Evolutionary conservation across 2,888 invertebrate species (phyloP).

Genomic region (Epiblema foenella): DNA sequence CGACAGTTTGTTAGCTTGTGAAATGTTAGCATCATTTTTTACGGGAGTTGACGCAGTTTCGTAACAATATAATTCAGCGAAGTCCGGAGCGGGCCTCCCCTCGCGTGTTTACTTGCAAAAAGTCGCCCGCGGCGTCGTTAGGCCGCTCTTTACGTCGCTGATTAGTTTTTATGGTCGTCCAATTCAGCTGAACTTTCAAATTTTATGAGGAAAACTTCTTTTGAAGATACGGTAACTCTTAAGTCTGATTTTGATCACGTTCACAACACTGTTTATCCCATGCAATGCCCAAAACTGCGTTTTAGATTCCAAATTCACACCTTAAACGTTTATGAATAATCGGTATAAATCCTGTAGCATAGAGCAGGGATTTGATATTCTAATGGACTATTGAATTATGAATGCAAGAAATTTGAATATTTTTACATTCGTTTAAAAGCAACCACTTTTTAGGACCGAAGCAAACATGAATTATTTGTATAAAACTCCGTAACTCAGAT

Average conservation of each 20-base stretch:
- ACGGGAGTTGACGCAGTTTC: constrained; percentile 62
- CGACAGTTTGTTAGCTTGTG: constrained; percentile 44
- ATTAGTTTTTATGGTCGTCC: constrained; percentile 71
- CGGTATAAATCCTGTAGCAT: constrained; percentile 1
- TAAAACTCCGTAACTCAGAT: not conserved
- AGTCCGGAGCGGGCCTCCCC: constrained; percentile 55
- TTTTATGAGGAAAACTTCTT: constrained; percentile 55
- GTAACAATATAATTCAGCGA: constrained; percentile 63
- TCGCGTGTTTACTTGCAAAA: constrained; percentile 67
- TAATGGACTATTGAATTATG: constrained; percentile 23
- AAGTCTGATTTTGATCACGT: constrained; percentile 34
- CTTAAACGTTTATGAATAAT: not conserved
- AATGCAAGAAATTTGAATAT: constrained; percentile 28
- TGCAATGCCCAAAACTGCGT: not conserved
- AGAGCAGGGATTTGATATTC: constrained; percentile 25
- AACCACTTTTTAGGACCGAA: constrained; percentile 10
- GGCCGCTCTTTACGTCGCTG: constrained; percentile 64
- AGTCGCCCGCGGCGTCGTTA: constrained; percentile 65
- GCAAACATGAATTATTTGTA: constrained; percentile 24
- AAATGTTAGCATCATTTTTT: constrained; percentile 61
- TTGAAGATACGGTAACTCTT: constrained; percentile 46
- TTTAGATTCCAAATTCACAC: not conserved
- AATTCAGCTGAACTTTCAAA: constrained; percentile 57
- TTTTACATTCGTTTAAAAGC: constrained; percentile 27
- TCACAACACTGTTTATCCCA: not conserved